Evolutionary conservation across 2,797 vertebrate species (phyloP), one percentile per base, ranked within the genome.

Genomic region (Sphenopsis melanotis): DNA sequence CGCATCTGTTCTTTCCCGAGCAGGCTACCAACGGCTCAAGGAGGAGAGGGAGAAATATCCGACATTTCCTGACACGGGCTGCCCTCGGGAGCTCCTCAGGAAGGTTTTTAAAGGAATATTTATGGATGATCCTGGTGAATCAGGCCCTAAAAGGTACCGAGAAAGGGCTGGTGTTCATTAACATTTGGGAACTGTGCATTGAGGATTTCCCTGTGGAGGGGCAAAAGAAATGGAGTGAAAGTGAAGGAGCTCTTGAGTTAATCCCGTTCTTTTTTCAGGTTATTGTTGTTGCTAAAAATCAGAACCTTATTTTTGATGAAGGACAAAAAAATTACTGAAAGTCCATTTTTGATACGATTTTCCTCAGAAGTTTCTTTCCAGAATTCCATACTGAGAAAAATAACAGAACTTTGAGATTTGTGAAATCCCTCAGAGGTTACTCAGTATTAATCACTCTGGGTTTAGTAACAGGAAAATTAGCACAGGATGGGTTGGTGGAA

Each of bases 151-250:
- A 95, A 97, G 85, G 94, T 85, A 83, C 50, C 37, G 53, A 71
- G 89, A 63, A 49, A 88, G 94, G 94, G 72, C 97, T 97, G 96
- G 65, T 97, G 94, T 95, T 97, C 94, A 97, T 97, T 97, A 97
- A 89, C 65, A 20, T 80, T 85, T 95, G 95, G 96, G 95, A 97
- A 63, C 89, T 72, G 46, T 78, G 94, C 87, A 63, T 71, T 59
- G 77, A 80, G 87, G 74, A 83, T 94, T 95, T 97, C 95, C 97
- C 97, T 94, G 77, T 1, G 94, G 96, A 93, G 64, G 90, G 87
- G 76, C 81, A 72, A 68, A 96, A 97, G 96, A 47, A 96, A 96
- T 95, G 86, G 95, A 97, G 94, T 94, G 95, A 95, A 96, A 97
- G 94, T 93, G 96, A 94, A 97, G 91, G 42, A 64, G 91, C 81